Evolutionary conservation across 2,113 vertebrate genomes (phyloP), one percentile per base, ranked within the genome.

Genomic region (Cettia cetti): DNA sequence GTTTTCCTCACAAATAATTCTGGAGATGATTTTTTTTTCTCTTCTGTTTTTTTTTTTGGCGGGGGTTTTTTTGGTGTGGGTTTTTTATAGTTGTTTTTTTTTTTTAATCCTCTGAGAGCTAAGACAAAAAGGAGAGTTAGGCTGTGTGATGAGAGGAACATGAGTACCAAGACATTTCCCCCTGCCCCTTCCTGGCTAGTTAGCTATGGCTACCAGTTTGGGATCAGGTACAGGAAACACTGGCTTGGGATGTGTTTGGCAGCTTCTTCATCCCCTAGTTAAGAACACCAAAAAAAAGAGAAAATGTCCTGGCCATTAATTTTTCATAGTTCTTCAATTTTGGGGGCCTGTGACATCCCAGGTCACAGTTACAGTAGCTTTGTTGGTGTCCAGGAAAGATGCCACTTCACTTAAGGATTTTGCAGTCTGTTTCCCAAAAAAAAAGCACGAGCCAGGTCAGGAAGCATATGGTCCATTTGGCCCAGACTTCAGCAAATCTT

Each of bases 1-100:
- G 49, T 86, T 91, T 94, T 65, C 74, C 33, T 68, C 79, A 92
- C 44, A 82, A 94, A 92, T 56, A 92, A 91, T 71, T 87, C 42
- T 78, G 83, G 79, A 93, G 72, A 65, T 27, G 1, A 16, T 13
- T 45, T 49, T 69, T 71, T 82, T 53, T 57, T 13, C 2, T 64
- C 23, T 47, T 31, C 50, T 85, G 59, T 59, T 7, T n/a, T n/a
- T 57, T 56, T 18, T 47, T 66, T 47, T 47, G 15, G 9, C 7
- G 9, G 15, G n/a, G 23, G 3, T 13, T 40, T 39, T 27, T 28
- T 60, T 37, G 12, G 39, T 40, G 39, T n/a, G 53, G 53, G 59
- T 28, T 45, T 47, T n/a, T 17, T 56, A n/a, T 39, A n/a, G 52
- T 10, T 52, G 28, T 13, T 9, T 52, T 28, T 52, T 27, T 24